phyloP scores from a whole-genome alignment of 2,113 vertebrate species.

The Mohoua ochrocephala region DNA sequence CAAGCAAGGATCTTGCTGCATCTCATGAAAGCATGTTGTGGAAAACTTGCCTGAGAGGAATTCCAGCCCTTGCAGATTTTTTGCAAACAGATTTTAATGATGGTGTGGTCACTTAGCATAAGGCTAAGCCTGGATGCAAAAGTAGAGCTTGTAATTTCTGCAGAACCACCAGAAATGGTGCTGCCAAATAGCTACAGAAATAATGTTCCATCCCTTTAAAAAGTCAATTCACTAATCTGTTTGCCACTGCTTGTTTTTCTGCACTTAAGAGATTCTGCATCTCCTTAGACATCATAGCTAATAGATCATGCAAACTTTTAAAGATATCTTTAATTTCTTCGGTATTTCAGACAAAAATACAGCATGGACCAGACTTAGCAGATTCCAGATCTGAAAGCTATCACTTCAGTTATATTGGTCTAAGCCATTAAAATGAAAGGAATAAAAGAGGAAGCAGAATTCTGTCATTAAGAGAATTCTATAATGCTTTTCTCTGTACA shows the following conservation, averaged over 20 bases:
- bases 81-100: neutral
- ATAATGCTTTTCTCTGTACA: neutral
- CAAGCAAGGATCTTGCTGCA: neutral
- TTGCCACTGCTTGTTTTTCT: neutral
- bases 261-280: neutral
- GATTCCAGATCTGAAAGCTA: neutral
- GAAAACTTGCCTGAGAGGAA: neutral
- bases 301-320: neutral
- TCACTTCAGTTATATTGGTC: neutral
- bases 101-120: neutral
- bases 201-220: neutral
- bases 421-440: neutral
- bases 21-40: neutral
- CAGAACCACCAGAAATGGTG: neutral
- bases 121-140: neutral
- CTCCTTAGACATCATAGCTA: neutral
- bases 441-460: neutral
- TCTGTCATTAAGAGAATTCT: neutral
- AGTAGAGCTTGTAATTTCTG: neutral
- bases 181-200: neutral
- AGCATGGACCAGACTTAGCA: neutral
- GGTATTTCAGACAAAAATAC: neutral
- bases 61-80: neutral
- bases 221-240: neutral
- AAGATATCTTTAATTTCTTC: neutral